A percentile compares a stretch with the other conserved stretches of the same genome.
Conservation (phyloP, 2,888 invertebrate genomes). For the Thymelicus acteon region DNA sequence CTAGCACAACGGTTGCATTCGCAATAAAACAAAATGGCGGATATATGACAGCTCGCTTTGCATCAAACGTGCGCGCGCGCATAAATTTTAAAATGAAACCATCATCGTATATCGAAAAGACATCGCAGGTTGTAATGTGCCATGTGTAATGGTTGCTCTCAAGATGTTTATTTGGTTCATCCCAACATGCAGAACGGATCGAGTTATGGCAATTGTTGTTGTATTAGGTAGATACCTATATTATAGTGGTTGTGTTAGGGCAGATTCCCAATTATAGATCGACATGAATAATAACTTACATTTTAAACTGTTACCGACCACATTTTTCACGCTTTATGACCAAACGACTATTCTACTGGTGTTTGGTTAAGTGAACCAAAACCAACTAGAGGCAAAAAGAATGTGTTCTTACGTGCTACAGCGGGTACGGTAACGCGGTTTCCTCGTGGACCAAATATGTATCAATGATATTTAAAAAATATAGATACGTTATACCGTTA, state of each 20-base stretch:
- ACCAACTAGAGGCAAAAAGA: too few species aligned
- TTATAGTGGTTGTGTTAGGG: neutral
- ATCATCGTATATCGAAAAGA: constrained; percentile 60
- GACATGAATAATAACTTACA: neutral
- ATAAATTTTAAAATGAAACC: constrained; percentile 71
- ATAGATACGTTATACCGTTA: too few species aligned
- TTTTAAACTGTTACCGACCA: too few species aligned
- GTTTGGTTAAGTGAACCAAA: too few species aligned
- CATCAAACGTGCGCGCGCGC: constrained; percentile 57
- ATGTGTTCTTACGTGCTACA: too few species aligned
- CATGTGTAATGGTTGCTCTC: constrained; percentile 44
- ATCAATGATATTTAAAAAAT: too few species aligned
- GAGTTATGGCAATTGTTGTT: constrained; percentile 31
- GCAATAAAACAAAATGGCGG: constrained; percentile 73
- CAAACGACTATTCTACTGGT: too few species aligned
- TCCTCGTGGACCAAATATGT: too few species aligned
- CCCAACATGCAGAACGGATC: constrained; percentile 30
- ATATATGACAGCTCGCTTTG: constrained; percentile 53
- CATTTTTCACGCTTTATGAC: too few species aligned
- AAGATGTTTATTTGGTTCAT: constrained; percentile 42
- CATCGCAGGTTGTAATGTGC: constrained; percentile 47
- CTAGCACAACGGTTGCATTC: constrained; percentile 62
- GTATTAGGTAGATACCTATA: too few species aligned
- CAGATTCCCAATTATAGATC: neutral
- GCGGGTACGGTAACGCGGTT: too few species aligned